These are phyloP conservation scores for Sphenodon punctatus DNA, from an alignment of 2,797 vertebrate species.

Conservation along the genomic window DNA sequence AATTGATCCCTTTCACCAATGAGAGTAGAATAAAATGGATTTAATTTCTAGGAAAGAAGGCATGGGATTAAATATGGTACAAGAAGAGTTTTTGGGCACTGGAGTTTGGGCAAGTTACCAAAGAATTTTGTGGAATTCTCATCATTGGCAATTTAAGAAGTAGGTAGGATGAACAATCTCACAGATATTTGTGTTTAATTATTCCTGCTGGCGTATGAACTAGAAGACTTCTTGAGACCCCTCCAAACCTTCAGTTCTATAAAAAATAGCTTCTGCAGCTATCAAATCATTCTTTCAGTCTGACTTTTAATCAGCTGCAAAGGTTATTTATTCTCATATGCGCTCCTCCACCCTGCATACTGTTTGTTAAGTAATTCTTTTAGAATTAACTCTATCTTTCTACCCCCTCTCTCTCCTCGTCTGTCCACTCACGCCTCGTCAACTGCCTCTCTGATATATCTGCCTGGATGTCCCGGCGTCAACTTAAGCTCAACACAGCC, in stretches of 20 bases:
- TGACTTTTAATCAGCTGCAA: conserved; percentile 8
- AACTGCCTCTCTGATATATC: no score
- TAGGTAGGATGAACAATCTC: neutral
- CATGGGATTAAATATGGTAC: no score
- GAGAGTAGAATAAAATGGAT: neutral
- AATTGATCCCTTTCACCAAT: no score
- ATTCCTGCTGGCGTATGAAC: neutral
- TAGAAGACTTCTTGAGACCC: neutral
- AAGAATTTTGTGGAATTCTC: neutral
- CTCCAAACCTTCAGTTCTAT: neutral
- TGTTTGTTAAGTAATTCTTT: conserved; percentile 10
- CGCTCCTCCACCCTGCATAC: neutral
- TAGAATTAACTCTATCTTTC: no score
- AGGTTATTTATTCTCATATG: conserved; percentile 9
- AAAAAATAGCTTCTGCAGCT: neutral
- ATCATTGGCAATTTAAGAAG: neutral
- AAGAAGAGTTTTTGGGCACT: no score
- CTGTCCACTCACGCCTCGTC: no score
- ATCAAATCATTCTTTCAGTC: neutral
- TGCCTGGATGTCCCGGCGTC: no score
- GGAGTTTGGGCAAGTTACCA: neutral
- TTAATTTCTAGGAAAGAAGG: neutral
- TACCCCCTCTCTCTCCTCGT: no score
- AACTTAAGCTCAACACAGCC: no score
- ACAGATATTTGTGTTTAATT: neutral